These are phyloP conservation scores for Pachycephus smyrnensis DNA, from an alignment of 2,888 invertebrate genomes.

Conservation along the genomic window DNA sequence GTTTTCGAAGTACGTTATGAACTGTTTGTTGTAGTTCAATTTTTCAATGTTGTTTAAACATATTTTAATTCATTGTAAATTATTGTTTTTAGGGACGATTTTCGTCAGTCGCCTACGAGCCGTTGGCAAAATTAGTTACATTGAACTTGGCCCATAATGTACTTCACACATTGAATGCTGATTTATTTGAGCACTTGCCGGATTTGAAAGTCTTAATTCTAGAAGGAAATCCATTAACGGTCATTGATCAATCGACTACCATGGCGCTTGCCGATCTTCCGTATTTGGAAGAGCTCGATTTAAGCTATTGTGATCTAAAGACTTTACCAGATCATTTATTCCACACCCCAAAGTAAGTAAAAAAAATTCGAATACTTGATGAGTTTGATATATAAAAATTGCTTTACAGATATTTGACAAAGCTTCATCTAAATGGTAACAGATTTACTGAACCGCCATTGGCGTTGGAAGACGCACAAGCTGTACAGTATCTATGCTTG, in stretches of 20 bases:
- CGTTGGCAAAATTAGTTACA: slow-evolving; percentile 71
- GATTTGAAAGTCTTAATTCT: slow-evolving; percentile 77
- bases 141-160: slow-evolving; percentile 79
- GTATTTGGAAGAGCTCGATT: slow-evolving; percentile 77
- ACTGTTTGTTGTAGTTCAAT: slow-evolving; percentile 44
- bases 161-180: slow-evolving; percentile 77
- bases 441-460: slow-evolving; percentile 72
- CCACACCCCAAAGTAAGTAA: slow-evolving; percentile 71
- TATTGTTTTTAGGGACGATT: slow-evolving; percentile 70
- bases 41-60: slow-evolving; percentile 33
- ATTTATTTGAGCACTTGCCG: slow-evolving; percentile 81
- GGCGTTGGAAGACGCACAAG: slow-evolving; percentile 72
- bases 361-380: not conserved
- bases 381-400: not conserved
- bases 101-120: slow-evolving; percentile 72
- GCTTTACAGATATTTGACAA: slow-evolving; percentile 69
- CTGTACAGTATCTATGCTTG: slow-evolving; percentile 73
- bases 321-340: slow-evolving; percentile 76
- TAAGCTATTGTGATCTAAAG: slow-evolving; percentile 76
- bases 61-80: not conserved
- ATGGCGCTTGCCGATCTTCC: slow-evolving; percentile 76
- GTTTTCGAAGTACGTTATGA: slow-evolving; percentile 75
- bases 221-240: slow-evolving; percentile 79
- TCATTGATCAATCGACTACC: slow-evolving; percentile 73
- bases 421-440: slow-evolving; percentile 78